Base-by-base conservation (phyloP, 1,140 invertebrate genomes). In the Heterodera schachtii region DNA sequence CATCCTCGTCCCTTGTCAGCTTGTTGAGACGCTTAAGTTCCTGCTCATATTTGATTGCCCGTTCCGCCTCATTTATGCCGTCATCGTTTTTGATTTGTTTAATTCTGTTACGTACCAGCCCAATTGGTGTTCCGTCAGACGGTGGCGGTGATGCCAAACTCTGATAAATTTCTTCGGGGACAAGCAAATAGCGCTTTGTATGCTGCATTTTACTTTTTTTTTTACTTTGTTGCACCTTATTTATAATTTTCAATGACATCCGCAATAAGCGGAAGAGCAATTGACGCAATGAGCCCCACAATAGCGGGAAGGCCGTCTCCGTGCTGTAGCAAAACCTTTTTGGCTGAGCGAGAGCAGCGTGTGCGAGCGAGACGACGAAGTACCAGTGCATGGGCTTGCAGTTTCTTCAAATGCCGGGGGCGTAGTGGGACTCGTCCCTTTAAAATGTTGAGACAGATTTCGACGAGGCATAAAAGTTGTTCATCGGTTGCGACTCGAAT, bases 401-500 rank as follows among this genome's bases (percentile, higher is more conserved):
- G 41, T 9, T 9, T 16, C 7, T 19, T 31, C 47, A 71, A 73
- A 44, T 49, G 41, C 83, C 19, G 2, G 64, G 81, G 6, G 21
- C 82, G 31, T 1, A 31, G 1, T 0, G 31, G 31, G 31, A 31
- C 31, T 1, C 31, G 31, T 31, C 31, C 31, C 11, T 31, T 75
- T n/a, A 82, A 43, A 43, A 82, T 44, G 67, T 82, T 82, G 9
- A 84, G n/a, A 41, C 82, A 60, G 75, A 19, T 71, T 43, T 78
- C 76, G 21, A 78, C 76, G 8, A 78, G 52, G 41, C 60, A 71
- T 3, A 82, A 19, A 13, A 82, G 44, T 60, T 82, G 43, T 9
- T 78, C 79, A 41, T 46, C 79, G 16, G 60, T 8, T 21, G 76
- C 76, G 7, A 13, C 47, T 8, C n/a, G 43, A 21, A 78, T 71